Base-by-base conservation (phyloP, 2,888 invertebrate species). In the Steromphala cineraria region DNA sequence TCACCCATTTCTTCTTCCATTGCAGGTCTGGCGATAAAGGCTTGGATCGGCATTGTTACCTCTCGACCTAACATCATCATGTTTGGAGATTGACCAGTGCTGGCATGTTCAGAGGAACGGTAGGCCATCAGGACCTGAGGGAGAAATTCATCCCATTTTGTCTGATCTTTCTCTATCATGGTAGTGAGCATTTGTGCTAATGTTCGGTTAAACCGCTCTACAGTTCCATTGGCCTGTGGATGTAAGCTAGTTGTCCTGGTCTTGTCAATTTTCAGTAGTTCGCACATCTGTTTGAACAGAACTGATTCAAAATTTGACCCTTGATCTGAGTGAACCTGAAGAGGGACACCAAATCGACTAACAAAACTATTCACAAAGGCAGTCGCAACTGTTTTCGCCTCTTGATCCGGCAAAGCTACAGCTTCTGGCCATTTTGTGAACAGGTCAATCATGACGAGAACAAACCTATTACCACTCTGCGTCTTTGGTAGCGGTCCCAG, bases 201-300 rank as follows among this genome's bases (percentile, higher is more conserved):
- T 19, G 80, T 82, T 19, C 76, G 71, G 15, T 79, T 82, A 17
- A 76, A 62, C 28, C 81, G 13, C 21, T 82, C 82, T 5, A 78
- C 78, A 10, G 53, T 15, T 15, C 82, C 82, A 75, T 82, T 78
- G n/a, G 74, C 67, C 56, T 82, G 80, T n/a, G 82, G 82, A 13
- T 75, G 52, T 19, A 74, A 31, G 2, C 78, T 55, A 15, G 82
- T 81, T 5, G 82, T 82, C 21, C 79, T 55, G 7, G 81, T 74
- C 74, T 81, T 77, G 31, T 76, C 56, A 36, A 79, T 80, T 21
- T 67, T 36, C 24, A 80, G 46, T 71, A 80, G 28, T 75, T 46
- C 28, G 7, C 36, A 36, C 36, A 36, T 36, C 36, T 36, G 36
- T 36, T 36, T 36, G 36, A 75, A 75, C 24, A 75, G n/a, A 7